Conservation (phyloP, 2,797 vertebrate genomes). For the Sparus aurata region DNA sequence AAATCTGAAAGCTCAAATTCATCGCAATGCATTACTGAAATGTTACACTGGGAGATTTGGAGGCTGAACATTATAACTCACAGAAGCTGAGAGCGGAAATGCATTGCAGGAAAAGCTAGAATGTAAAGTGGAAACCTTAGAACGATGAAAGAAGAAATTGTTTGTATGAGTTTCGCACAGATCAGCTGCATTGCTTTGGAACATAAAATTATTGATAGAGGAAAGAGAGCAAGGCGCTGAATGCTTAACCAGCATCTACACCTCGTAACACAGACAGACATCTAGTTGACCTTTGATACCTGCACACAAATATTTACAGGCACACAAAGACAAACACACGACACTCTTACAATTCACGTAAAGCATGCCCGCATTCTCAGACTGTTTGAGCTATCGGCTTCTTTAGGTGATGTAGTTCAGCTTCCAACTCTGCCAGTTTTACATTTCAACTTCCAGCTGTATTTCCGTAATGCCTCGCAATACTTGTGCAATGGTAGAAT, state of each 20-base stretch:
- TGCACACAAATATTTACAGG: not conserved
- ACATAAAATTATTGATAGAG: too few relatives aligned
- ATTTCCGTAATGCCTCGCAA: not conserved
- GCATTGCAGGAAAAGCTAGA: not conserved
- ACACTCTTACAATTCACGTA: not conserved
- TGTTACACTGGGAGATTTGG: not conserved
- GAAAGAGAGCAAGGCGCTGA: not conserved
- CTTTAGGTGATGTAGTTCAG: not conserved
- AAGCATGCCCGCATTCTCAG: not conserved
- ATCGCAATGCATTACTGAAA: not conserved
- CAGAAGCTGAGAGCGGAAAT: not conserved
- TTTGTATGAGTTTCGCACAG: not conserved
- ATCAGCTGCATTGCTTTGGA: not conserved
- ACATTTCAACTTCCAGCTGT: not conserved
- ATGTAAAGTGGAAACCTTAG: not conserved
- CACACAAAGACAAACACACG: not conserved
- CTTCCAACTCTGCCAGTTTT: not conserved
- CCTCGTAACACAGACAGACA: not conserved
- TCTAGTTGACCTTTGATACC: slow-evolving; percentile 9
- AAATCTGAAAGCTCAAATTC: not conserved
- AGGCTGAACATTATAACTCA: not conserved
- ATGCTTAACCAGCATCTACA: not conserved
- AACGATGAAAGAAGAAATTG: not conserved
- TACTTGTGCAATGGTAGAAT: not conserved
- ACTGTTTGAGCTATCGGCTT: not conserved